Evolutionary conservation across 2,888 invertebrate genomes (phyloP).

Genomic region (Pandemis corylana): DNA sequence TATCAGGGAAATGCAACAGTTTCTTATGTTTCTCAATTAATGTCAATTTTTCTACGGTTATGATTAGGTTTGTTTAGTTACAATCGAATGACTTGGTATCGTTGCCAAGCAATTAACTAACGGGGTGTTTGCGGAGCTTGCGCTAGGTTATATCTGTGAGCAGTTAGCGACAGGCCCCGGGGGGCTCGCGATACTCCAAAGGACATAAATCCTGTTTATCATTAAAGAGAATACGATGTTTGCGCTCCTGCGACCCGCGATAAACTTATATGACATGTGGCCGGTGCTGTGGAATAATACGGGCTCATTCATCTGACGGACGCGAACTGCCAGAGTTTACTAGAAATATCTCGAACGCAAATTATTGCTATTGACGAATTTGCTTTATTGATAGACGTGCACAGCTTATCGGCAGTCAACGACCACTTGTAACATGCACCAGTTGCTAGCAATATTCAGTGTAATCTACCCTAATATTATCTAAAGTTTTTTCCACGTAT

Average conservation of each 20-base stretch:
- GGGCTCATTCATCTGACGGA: constrained; percentile 52
- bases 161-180: constrained; percentile 54
- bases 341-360: constrained; percentile 7
- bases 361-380: constrained; percentile 20
- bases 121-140: neutral
- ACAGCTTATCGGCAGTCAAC: constrained; percentile 12
- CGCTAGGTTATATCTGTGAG: neutral
- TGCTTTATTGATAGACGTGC: constrained; percentile 1
- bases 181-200: constrained; percentile 59
- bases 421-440: neutral
- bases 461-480: neutral
- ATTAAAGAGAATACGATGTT: constrained; percentile 62
- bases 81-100: neutral
- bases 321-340: constrained; percentile 38
- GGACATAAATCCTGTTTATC: constrained; percentile 68
- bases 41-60: neutral
- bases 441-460: neutral
- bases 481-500: constrained; percentile 3
- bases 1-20: too few relatives aligned
- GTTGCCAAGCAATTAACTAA: neutral
- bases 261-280: constrained; percentile 79
- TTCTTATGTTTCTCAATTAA: too few relatives aligned
- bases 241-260: constrained; percentile 73
- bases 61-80: neutral
- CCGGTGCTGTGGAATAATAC: constrained; percentile 73